These are phyloP conservation scores for Plagiodera versicolora DNA, from an alignment of 2,888 invertebrate species.

Conservation along the genomic window DNA sequence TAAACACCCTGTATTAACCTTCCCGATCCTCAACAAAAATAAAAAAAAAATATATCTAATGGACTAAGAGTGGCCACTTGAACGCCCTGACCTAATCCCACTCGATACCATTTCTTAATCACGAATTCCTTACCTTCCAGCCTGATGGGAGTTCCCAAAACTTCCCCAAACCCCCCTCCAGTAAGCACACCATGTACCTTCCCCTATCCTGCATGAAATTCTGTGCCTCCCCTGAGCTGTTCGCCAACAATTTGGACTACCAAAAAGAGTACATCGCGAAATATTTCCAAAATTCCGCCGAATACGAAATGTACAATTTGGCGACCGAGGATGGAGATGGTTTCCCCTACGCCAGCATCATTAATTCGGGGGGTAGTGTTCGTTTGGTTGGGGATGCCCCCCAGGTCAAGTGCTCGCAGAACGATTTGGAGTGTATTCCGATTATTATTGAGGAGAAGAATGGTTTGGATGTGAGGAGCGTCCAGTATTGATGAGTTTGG, in stretches of 20 bases:
- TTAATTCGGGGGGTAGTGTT: conserved; percentile 19
- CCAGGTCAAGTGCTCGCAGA: conserved; percentile 37
- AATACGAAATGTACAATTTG: conserved; percentile 40
- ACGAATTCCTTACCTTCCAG: neutral
- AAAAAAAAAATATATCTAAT: no score
- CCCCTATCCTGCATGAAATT: conserved; percentile 40
- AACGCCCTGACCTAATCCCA: no score
- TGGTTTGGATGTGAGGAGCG: neutral
- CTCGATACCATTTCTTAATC: conserved; percentile 1
- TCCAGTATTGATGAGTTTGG: neutral
- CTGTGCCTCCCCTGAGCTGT: conserved; percentile 40
- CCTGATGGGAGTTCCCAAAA: no score
- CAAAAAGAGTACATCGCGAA: conserved; percentile 43
- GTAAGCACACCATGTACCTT: conserved; percentile 32
- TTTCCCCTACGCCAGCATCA: conserved; percentile 42
- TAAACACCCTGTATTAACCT: conserved; percentile 7
- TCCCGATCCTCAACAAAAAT: no score
- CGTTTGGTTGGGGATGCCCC: conserved; percentile 24
- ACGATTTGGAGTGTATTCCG: conserved; percentile 41
- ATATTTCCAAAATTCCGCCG: conserved; percentile 42
- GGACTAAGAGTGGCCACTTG: no score
- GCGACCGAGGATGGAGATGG: conserved; percentile 40
- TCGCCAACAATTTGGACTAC: conserved; percentile 40
- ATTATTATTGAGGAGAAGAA: conserved; percentile 27
- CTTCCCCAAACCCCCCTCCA: conserved; percentile 17